phyloP scores from a whole-genome alignment of 2,888 invertebrate genomes.

The Caenorhabditis sp. region DNA sequence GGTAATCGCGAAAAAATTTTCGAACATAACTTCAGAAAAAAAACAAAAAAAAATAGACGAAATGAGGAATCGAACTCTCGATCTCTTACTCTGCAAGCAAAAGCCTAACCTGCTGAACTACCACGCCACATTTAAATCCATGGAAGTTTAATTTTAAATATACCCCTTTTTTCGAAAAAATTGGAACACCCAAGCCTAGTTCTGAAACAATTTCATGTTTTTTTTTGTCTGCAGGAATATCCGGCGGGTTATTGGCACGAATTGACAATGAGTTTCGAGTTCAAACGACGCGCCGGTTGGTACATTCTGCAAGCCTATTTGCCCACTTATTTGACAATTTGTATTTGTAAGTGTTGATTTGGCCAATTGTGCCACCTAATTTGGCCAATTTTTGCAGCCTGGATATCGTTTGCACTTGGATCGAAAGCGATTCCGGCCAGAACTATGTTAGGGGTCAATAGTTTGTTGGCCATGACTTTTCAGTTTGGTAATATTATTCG shows the following conservation, averaged over 20 bases:
- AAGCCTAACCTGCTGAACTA: too few species aligned
- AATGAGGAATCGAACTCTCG: too few species aligned
- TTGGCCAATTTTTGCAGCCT: slow-evolving; percentile 55
- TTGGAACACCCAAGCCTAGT: too few species aligned
- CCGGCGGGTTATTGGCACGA: slow-evolving; percentile 71
- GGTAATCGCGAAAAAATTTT: slow-evolving; percentile 47
- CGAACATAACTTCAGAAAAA: too few species aligned
- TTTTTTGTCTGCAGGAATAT: slow-evolving; percentile 54
- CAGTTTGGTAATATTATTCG: slow-evolving; percentile 70
- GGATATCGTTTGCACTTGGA: slow-evolving; percentile 70
- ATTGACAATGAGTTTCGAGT: slow-evolving; percentile 69
- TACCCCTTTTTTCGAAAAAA: too few species aligned
- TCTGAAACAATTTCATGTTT: too few species aligned
- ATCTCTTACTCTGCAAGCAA: too few species aligned
- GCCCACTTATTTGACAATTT: slow-evolving; percentile 70
- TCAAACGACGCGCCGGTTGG: slow-evolving; percentile 69
- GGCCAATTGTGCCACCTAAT: background rate
- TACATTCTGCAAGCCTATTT: slow-evolving; percentile 70
- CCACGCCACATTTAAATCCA: too few species aligned
- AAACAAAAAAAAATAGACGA: too few species aligned
- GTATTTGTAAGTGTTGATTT: slow-evolving; percentile 62
- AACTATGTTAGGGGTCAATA: slow-evolving; percentile 70
- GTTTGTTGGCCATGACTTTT: slow-evolving; percentile 67
- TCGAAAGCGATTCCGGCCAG: slow-evolving; percentile 69
- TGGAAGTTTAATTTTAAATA: too few species aligned